phyloP scores from a whole-genome alignment of 2,797 vertebrate genomes.

The Aphelocoma californica region DNA sequence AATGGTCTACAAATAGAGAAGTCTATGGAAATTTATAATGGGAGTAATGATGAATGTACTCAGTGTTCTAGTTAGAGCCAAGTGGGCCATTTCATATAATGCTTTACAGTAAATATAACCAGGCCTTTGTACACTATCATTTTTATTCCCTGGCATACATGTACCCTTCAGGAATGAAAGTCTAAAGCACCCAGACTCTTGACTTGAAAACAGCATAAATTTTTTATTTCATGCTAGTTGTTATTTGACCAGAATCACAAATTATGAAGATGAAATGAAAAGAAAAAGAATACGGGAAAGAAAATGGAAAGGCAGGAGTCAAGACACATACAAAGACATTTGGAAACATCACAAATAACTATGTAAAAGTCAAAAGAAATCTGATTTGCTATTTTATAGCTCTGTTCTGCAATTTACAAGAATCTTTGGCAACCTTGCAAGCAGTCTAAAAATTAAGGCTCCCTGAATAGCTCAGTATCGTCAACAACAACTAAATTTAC shows the following conservation, averaged over 20 bases:
- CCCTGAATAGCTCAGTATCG: background rate
- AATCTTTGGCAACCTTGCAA: background rate
- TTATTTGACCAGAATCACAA: slow-evolving; percentile 17
- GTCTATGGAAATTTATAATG: slow-evolving; percentile 23
- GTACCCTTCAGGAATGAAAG: background rate
- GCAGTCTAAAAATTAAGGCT: background rate
- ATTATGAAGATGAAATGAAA: background rate
- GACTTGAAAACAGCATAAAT: background rate
- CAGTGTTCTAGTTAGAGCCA: slow-evolving; percentile 28
- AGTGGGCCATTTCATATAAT: slow-evolving; percentile 29
- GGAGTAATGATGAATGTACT: slow-evolving; percentile 30
- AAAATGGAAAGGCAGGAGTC: background rate
- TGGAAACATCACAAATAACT: background rate
- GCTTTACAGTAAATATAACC: slow-evolving; percentile 43
- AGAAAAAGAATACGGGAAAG: background rate
- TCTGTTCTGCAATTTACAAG: background rate
- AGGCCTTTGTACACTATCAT: background rate
- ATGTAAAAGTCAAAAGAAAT: background rate
- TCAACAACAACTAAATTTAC: background rate
- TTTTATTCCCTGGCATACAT: background rate
- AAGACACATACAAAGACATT: background rate
- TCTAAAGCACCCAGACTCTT: background rate
- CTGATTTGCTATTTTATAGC: background rate
- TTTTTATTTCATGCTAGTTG: background rate
- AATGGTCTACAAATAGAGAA: slow-evolving; percentile 36